Percentiles rank a stretch among this genome's conserved stretches.
These are phyloP conservation scores for Anthonomus grandis DNA, from an alignment of 1,140 invertebrate species.

Conservation along the genomic window DNA sequence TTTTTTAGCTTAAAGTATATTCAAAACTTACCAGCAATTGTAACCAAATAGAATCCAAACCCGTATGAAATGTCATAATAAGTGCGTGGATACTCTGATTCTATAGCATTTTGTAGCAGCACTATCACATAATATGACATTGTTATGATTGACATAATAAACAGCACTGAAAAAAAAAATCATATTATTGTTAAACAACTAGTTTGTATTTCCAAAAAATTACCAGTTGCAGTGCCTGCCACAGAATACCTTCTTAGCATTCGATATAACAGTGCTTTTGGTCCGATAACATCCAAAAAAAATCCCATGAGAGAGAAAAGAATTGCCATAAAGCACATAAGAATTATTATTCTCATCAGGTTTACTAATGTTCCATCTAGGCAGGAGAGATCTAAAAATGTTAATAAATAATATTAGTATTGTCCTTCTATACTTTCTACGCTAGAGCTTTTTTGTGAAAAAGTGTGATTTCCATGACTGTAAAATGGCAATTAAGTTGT, in stretches of 20 bases:
- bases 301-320: slow-evolving; percentile 46
- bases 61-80: slow-evolving; percentile 42
- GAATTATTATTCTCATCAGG: slow-evolving; percentile 45
- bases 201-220: too few relatives aligned
- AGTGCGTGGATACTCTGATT: slow-evolving; percentile 34
- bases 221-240: slow-evolving; percentile 42
- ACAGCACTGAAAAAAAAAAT: slow-evolving; percentile 42
- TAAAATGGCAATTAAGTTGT: too few relatives aligned
- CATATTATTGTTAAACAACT: too few relatives aligned
- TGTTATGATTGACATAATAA: slow-evolving; percentile 43
- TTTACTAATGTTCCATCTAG: slow-evolving; percentile 43
- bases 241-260: slow-evolving; percentile 43
- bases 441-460: too few relatives aligned
- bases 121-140: slow-evolving; percentile 43
- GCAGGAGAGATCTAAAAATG: slow-evolving; percentile 40
- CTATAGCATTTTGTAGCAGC: slow-evolving; percentile 40
- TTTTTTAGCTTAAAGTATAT: too few relatives aligned
- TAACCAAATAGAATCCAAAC: slow-evolving; percentile 44
- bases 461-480: too few relatives aligned
- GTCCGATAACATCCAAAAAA: slow-evolving; percentile 42
- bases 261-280: slow-evolving; percentile 40
- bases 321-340: slow-evolving; percentile 46
- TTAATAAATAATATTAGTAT: too few relatives aligned
- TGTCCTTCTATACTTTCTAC: too few relatives aligned
- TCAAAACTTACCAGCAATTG: slow-evolving; percentile 41